These are phyloP conservation scores for Chloromyia formosa DNA, from an alignment of 2,888 invertebrate species.

Conservation along the genomic window DNA sequence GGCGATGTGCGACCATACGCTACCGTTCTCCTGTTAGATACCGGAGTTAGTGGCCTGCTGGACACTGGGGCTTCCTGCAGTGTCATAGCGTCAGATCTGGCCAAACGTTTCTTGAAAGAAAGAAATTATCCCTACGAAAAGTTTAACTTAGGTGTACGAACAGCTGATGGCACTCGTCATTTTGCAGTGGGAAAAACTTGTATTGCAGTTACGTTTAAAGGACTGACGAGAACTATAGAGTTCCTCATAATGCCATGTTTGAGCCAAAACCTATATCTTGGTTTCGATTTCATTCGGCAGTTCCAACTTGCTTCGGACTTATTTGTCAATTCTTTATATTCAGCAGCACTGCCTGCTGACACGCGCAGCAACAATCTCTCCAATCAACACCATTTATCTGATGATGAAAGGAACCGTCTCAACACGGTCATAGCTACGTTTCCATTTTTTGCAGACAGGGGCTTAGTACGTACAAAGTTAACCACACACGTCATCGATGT, in stretches of 20 bases:
- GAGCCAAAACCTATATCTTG: background rate
- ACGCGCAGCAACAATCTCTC: background rate
- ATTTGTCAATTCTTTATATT: background rate
- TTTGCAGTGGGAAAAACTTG: background rate
- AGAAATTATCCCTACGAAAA: no score
- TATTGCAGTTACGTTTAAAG: background rate
- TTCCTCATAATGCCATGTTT: background rate
- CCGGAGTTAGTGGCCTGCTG: no score
- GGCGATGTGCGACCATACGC: no score
- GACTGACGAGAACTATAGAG: background rate
- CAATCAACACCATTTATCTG: background rate
- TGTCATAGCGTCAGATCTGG: no score
- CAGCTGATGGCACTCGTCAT: background rate
- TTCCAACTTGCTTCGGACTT: background rate
- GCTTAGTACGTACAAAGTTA: slow-evolving; percentile 46
- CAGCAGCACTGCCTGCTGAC: background rate
- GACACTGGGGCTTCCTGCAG: no score
- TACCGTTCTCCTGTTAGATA: no score
- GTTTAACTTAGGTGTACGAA: background rate
- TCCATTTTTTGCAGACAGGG: background rate
- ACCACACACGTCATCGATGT: slow-evolving; percentile 49
- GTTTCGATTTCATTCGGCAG: background rate
- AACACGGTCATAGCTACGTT: background rate
- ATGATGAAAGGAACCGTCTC: background rate
- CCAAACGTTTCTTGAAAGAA: no score